Percentiles rank a stretch among this genome's conserved stretches.
Conservation (phyloP, 1,140 invertebrate species). For the Ditylenchus dipsaci region DNA sequence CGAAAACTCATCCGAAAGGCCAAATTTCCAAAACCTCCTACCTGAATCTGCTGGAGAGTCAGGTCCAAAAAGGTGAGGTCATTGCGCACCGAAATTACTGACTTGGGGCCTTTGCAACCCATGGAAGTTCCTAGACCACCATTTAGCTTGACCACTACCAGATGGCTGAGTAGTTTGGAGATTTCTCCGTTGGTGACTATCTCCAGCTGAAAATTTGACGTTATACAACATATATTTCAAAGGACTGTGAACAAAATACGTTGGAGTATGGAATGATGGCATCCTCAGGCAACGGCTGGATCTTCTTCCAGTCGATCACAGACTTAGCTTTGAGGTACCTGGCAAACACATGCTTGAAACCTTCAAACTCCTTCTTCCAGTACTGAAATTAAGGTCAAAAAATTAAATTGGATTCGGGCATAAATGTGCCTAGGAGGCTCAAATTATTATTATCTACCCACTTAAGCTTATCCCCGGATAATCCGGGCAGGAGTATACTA, state of each 20-base stretch:
- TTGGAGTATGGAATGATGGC: constrained; percentile 46
- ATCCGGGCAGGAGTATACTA: too few species aligned
- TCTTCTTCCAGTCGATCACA: constrained; percentile 54
- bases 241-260: constrained; percentile 17
- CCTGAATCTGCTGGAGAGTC: constrained; percentile 97
- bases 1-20: not conserved
- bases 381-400: constrained; percentile 41
- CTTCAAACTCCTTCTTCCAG: constrained; percentile 47
- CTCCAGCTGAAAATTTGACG: constrained; percentile 17
- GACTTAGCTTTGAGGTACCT: constrained; percentile 46
- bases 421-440: too few species aligned
- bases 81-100: constrained; percentile 90
- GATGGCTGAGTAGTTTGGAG: constrained; percentile 76
- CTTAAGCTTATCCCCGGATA: too few species aligned
- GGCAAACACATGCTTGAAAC: constrained; percentile 40
- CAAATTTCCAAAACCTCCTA: too few species aligned
- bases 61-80: constrained; percentile 95
- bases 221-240: not conserved
- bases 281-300: constrained; percentile 50
- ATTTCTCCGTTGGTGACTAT: constrained; percentile 58
- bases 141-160: constrained; percentile 97
- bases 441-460: too few species aligned
- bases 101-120: constrained; percentile 99
- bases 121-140: constrained; percentile 97
- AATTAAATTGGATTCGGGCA: not conserved